A percentile compares a stretch with the other conserved stretches of the same genome.
Conservation (phyloP, 2,797 vertebrate genomes). For the Sciurus vulgaris region DNA sequence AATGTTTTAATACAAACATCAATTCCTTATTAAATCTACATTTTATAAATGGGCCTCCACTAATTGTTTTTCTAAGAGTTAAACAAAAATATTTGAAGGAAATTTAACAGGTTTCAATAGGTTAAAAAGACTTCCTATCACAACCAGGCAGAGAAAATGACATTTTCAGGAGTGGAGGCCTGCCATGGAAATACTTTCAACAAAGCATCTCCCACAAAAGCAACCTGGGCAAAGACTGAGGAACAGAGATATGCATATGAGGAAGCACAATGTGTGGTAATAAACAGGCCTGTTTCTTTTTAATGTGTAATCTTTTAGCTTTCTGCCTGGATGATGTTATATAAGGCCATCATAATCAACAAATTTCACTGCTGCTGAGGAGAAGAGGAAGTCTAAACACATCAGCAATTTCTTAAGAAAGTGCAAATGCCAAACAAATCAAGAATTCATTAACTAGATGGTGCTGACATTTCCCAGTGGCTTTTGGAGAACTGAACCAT, state of each 20-base stretch:
- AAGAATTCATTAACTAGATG: constrained; percentile 78
- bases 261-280: constrained; percentile 73
- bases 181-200: constrained; percentile 77
- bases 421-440: constrained; percentile 82
- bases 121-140: constrained; percentile 65
- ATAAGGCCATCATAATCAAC: constrained; percentile 84
- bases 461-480: constrained; percentile 77
- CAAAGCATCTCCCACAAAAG: constrained; percentile 74
- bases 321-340: constrained; percentile 85
- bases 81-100: constrained; percentile 77
- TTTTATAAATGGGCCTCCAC: constrained; percentile 69
- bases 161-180: constrained; percentile 67
- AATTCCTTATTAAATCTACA: constrained; percentile 74
- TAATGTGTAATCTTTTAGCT: constrained; percentile 83
- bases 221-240: constrained; percentile 76
- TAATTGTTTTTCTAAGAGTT: constrained; percentile 77
- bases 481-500: constrained; percentile 71
- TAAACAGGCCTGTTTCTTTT: constrained; percentile 81
- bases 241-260: constrained; percentile 77
- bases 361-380: constrained; percentile 81
- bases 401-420: constrained; percentile 84
- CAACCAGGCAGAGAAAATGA: constrained; percentile 76
- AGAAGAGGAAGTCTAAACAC: constrained; percentile 80
- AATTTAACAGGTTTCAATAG: constrained; percentile 76
- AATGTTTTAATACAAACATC: constrained; percentile 74